phyloP scores from a whole-genome alignment of 2,797 vertebrate genomes.

The Chiroxiphia lanceolata region DNA sequence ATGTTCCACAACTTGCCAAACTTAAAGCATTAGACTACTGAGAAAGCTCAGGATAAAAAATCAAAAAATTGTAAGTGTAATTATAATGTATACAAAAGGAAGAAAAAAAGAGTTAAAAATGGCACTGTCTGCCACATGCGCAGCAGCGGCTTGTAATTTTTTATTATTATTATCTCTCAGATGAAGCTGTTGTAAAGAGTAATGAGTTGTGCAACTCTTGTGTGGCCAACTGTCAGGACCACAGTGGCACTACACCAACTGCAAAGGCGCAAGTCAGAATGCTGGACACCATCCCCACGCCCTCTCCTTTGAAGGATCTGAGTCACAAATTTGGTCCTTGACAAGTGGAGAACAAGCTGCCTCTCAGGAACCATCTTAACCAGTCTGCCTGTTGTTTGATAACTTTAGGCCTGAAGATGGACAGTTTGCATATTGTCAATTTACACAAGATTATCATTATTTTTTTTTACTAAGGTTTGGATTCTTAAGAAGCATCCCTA shows the following conservation, averaged over 20 bases:
- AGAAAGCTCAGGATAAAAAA: neutral
- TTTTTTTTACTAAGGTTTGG: neutral
- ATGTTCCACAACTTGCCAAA: neutral
- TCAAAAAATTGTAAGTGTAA: neutral
- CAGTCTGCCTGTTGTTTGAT: neutral
- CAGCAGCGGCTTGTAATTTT: neutral
- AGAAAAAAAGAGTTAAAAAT: neutral
- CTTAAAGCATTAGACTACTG: neutral
- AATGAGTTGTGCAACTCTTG: neutral
- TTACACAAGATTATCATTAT: neutral
- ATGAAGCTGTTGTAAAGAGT: neutral
- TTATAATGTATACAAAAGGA: neutral
- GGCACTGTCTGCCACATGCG: neutral
- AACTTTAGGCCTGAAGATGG: neutral
- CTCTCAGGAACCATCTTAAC: neutral
- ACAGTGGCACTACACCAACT: neutral
- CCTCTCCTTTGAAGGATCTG: neutral
- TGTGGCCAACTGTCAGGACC: neutral
- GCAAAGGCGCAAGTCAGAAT: neutral
- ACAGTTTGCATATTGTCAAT: neutral
- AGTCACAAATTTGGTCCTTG: neutral
- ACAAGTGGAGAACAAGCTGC: neutral
- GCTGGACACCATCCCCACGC: fast-evolving
- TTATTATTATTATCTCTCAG: neutral
- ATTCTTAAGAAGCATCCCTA: neutral